phyloP scores from a whole-genome alignment of 1,140 invertebrate species.

The Apis florea region DNA sequence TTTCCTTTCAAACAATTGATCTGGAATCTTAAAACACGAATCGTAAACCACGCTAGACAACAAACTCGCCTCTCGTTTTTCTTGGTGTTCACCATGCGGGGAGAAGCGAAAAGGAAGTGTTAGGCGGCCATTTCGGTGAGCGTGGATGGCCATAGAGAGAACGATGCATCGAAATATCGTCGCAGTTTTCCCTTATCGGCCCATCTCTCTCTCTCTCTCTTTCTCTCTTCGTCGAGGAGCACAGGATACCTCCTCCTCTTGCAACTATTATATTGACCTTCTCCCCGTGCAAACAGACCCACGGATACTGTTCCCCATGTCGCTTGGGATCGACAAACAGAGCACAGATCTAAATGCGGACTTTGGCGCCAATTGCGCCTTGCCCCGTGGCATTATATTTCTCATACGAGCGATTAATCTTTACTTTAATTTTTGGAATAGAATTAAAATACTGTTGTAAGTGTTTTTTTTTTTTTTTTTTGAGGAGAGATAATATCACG shows the following conservation, averaged over 20 bases:
- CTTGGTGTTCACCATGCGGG: background rate
- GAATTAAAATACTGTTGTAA: no score
- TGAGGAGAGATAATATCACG: no score
- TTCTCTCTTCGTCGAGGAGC: background rate
- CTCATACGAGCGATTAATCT: no score
- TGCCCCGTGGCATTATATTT: background rate
- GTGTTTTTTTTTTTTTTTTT: no score
- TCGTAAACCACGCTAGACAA: background rate
- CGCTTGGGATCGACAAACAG: constrained; percentile 30
- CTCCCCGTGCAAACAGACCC: constrained; percentile 29
- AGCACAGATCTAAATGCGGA: constrained; percentile 10
- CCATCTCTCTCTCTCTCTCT: background rate
- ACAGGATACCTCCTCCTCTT: background rate
- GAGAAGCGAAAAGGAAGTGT: background rate
- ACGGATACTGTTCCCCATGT: constrained; percentile 25
- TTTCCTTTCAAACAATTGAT: no score
- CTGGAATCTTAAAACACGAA: constrained; percentile 5
- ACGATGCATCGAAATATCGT: constrained; percentile 6
- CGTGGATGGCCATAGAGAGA: background rate
- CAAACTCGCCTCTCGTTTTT: background rate
- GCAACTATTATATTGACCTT: constrained; percentile 32
- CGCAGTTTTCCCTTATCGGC: background rate
- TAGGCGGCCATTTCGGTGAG: constrained; percentile 1
- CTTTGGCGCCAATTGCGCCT: constrained; percentile 31
- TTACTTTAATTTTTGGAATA: no score